These are phyloP conservation scores for Meda fulgida DNA, from an alignment of 2,797 vertebrate genomes.

Conservation along the genomic window DNA sequence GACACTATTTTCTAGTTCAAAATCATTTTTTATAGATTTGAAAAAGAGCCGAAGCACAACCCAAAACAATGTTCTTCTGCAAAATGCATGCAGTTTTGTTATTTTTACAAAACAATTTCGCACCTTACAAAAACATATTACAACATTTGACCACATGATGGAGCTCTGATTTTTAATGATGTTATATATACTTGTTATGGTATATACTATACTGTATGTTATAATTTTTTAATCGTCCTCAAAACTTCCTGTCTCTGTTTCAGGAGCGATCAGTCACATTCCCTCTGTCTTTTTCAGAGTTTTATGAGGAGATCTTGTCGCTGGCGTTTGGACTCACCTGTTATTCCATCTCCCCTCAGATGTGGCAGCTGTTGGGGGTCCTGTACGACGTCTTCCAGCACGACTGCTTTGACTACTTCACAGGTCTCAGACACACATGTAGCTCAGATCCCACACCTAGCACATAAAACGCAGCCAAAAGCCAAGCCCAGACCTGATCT, in stretches of 20 bases:
- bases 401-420: constrained; percentile 96
- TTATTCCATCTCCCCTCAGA: constrained; percentile 92
- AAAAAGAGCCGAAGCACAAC: too few species aligned
- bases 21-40: neutral
- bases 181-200: too few species aligned
- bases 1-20: constrained; percentile 16
- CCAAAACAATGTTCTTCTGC: too few species aligned
- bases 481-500: constrained; percentile 22
- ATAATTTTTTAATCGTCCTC: too few species aligned
- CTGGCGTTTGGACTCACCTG: constrained; percentile 95
- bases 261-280: neutral
- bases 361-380: constrained; percentile 96
- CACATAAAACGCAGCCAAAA: neutral
- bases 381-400: constrained; percentile 95
- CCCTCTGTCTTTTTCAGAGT: constrained; percentile 78
- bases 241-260: neutral
- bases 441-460: constrained; percentile 16
- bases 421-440: constrained; percentile 76
- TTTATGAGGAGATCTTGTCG: constrained; percentile 97
- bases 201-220: too few species aligned
- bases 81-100: too few species aligned
- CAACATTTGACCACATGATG: constrained; percentile 16
- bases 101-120: too few species aligned
- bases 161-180: neutral
- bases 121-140: neutral